Evolutionary conservation across 2,113 vertebrate genomes (phyloP).

Genomic region (Willisornis vidua): DNA sequence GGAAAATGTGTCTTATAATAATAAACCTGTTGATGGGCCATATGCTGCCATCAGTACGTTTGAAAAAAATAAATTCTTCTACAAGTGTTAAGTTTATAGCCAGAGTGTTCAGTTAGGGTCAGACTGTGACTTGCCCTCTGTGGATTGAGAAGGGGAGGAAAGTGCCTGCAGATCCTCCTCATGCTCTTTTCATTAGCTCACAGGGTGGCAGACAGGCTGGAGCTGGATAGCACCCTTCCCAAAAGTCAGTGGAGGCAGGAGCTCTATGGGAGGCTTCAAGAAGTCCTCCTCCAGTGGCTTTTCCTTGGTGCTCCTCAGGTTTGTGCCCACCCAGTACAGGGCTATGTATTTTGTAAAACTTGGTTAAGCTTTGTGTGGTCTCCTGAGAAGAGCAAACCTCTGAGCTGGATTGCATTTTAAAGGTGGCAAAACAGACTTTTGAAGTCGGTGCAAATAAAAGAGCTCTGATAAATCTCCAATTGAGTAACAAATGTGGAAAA

Average conservation of each 20-base stretch:
- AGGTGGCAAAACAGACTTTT: not conserved
- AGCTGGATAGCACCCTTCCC: not conserved
- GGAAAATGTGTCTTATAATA: conserved; percentile 65
- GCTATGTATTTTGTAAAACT: not conserved
- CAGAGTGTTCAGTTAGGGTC: conserved; percentile 49
- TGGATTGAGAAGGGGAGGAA: not conserved
- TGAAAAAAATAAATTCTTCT: conserved; percentile 46
- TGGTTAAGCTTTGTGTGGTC: not conserved
- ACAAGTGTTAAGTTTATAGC: conserved; percentile 56
- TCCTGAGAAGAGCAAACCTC: not conserved
- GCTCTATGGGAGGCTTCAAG: rapidly evolving
- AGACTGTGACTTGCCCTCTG: conserved; percentile 21
- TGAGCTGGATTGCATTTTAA: not conserved
- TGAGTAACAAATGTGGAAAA: not conserved
- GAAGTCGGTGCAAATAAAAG: not conserved
- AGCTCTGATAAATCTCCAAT: not conserved
- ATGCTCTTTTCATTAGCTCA: not conserved
- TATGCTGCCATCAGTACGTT: conserved; percentile 43
- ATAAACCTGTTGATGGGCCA: conserved; percentile 64
- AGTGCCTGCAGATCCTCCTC: not conserved
- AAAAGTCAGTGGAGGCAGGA: not conserved
- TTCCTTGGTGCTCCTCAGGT: rapidly evolving
- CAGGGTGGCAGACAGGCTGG: rapidly evolving
- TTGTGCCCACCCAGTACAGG: not conserved
- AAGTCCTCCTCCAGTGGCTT: not conserved